These are phyloP conservation scores for Hirtodrosophila duncani DNA, from an alignment of 2,888 invertebrate species.

Conservation along the genomic window DNA sequence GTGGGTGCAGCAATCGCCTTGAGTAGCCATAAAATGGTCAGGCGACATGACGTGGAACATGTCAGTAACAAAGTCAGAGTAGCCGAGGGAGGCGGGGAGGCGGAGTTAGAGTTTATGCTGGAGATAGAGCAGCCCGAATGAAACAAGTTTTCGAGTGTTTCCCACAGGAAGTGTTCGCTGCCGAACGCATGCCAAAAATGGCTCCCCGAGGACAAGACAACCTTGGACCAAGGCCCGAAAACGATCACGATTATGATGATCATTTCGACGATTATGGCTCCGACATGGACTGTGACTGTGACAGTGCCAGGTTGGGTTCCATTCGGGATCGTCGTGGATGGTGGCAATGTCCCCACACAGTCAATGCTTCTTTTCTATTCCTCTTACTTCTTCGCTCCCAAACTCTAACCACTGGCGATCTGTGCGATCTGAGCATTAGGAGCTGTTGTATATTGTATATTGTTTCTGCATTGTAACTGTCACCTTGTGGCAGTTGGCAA, in stretches of 20 bases:
- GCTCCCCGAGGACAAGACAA: conserved; percentile 62
- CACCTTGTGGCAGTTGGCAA: conserved; percentile 65
- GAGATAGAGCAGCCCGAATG: conserved; percentile 30
- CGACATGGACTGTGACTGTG: too few species aligned
- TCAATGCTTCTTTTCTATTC: too few species aligned
- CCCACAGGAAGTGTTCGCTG: conserved; percentile 67
- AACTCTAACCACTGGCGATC: too few species aligned
- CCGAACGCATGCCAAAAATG: conserved; percentile 67
- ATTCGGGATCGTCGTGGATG: conserved; percentile 18
- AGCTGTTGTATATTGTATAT: conserved; percentile 63
- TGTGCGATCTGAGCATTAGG: conserved; percentile 39
- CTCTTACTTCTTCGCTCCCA: too few species aligned
- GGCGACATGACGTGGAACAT: conserved; percentile 43
- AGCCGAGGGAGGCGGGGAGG: too few species aligned
- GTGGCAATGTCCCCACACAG: conserved; percentile 53
- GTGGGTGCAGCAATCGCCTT: conserved; percentile 42
- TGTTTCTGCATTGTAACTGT: conserved; percentile 68
- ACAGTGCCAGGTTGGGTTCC: conserved; percentile 10
- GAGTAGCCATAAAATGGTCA: conserved; percentile 34
- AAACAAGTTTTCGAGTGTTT: conserved; percentile 54
- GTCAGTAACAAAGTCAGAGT: conserved; percentile 9
- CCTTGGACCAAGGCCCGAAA: conserved; percentile 37
- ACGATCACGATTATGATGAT: conserved; percentile 66
- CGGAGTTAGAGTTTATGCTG: conserved; percentile 3
- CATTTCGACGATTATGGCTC: conserved; percentile 58